These are phyloP conservation scores for Sanderia malayensis DNA, from an alignment of 30 jellyfish, hydroid and myxozoan species.

Conservation along the genomic window DNA sequence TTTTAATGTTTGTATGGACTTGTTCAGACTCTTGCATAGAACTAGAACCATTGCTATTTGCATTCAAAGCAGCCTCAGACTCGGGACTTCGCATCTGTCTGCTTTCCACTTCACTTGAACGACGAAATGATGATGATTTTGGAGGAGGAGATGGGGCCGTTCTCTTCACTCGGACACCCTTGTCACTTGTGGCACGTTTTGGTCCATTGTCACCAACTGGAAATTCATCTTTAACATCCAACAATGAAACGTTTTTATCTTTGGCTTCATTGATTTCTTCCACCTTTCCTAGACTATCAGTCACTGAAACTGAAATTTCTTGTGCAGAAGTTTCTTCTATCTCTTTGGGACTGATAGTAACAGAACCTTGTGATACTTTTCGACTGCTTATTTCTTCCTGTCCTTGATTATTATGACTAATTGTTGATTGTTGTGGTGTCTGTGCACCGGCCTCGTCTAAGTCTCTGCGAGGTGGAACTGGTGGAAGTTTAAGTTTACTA, in stretches of 20 bases:
- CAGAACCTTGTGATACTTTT: background rate
- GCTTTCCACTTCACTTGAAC: too few relatives aligned
- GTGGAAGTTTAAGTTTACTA: background rate
- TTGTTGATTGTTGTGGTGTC: too few relatives aligned
- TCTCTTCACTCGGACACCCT: slow-evolving; percentile 7
- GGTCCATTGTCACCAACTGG: background rate
- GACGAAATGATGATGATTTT: background rate
- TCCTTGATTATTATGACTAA: too few relatives aligned
- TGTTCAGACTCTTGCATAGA: too few relatives aligned
- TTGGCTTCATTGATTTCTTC: background rate
- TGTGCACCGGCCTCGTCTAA: too few relatives aligned
- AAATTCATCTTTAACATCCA: background rate
- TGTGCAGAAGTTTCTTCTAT: background rate
- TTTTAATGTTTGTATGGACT: too few relatives aligned
- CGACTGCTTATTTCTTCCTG: too few relatives aligned
- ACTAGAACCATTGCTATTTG: too few relatives aligned
- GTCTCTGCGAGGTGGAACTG: slow-evolving; percentile 47
- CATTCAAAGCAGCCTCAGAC: too few relatives aligned
- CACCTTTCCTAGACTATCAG: too few relatives aligned
- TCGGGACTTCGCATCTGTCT: too few relatives aligned
- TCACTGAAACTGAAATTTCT: background rate
- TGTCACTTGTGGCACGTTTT: slow-evolving; percentile 16
- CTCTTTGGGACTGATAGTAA: background rate
- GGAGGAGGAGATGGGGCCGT: background rate
- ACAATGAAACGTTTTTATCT: background rate